Evolutionary conservation across 2,888 invertebrate species (phyloP).

Genomic region (Aphodius granarius): DNA sequence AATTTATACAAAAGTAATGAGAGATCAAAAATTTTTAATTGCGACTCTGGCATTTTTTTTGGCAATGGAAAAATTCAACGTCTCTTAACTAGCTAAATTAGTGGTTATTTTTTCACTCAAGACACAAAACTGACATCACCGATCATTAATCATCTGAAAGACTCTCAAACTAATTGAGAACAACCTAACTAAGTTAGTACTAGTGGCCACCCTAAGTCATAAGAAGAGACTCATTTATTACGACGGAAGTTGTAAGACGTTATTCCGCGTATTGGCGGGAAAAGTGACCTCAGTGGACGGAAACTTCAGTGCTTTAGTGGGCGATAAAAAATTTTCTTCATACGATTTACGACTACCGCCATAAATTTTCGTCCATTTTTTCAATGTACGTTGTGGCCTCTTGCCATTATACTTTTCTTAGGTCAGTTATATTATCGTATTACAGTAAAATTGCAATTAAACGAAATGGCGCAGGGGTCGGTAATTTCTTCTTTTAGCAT

Average conservation of each 20-base stretch:
- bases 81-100: too few species aligned
- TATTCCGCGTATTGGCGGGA: background rate
- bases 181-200: background rate
- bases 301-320: background rate
- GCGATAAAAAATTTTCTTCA: background rate
- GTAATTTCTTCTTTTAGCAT: too few species aligned
- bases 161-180: background rate
- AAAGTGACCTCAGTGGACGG: background rate
- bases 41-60: too few species aligned
- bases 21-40: too few species aligned
- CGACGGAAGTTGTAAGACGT: background rate
- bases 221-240: background rate
- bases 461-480: too few species aligned
- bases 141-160: background rate
- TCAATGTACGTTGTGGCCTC: background rate
- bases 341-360: background rate
- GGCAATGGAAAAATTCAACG: too few species aligned
- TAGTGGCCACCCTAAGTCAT: background rate
- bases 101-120: too few species aligned
- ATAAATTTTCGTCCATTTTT: background rate
- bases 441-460: too few species aligned
- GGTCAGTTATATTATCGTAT: background rate
- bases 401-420: background rate
- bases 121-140: background rate
- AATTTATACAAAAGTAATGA: too few species aligned